Percentiles rank a stretch among this genome's conserved stretches.
Evolutionary conservation across 64 coral and sea anemone species (phyloP).

Genomic region (Orbicella faveolata): DNA sequence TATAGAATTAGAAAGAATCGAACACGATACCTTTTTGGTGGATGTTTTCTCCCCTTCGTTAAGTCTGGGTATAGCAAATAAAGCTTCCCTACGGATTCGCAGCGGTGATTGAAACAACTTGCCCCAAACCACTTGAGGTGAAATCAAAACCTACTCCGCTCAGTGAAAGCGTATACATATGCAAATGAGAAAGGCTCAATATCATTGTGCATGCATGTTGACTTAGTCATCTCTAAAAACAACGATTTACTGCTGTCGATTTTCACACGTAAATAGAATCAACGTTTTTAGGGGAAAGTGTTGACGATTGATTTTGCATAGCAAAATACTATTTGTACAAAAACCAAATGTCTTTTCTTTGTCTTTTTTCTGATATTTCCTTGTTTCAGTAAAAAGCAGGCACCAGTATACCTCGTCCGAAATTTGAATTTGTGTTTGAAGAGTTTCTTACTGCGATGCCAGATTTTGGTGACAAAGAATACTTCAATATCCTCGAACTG

Average conservation of each 20-base stretch:
- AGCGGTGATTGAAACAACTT: not conserved
- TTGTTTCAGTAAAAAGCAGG: not conserved
- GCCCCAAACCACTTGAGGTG: conserved; percentile 2
- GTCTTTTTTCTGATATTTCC: not conserved
- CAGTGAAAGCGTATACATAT: not conserved
- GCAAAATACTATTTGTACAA: not conserved
- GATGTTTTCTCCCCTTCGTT: not conserved
- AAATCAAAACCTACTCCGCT: conserved; percentile 15
- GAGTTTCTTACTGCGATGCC: not conserved
- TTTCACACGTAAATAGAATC: not conserved
- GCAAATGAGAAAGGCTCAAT: conserved; percentile 10
- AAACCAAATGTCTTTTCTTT: not conserved
- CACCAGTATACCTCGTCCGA: not conserved
- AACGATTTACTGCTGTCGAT: not conserved
- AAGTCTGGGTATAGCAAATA: not conserved
- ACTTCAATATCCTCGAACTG: not conserved
- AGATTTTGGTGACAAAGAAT: not conserved
- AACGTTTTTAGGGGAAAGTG: not conserved
- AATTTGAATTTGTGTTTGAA: not conserved
- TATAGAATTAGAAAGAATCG: not conserved
- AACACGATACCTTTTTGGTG: not conserved
- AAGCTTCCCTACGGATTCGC: not conserved
- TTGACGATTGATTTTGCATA: not conserved
- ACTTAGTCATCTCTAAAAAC: conserved; percentile 21
- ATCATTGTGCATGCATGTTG: conserved; percentile 7